Evolutionary conservation across 2,797 vertebrate genomes (phyloP).

Genomic region (Chelidonichthys spinosus): DNA sequence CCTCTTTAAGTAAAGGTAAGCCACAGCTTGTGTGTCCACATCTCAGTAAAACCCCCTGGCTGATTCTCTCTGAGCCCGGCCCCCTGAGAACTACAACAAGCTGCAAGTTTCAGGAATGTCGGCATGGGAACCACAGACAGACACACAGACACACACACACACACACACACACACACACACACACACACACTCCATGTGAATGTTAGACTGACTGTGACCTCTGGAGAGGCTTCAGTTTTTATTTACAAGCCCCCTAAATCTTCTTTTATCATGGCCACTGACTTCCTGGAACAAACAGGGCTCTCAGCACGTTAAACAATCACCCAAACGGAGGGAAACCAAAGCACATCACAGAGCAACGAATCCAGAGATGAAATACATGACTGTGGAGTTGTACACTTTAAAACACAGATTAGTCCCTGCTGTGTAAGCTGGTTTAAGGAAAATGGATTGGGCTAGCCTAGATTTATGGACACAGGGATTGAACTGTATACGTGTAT

Average conservation of each 20-base stretch:
- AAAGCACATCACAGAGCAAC: background rate
- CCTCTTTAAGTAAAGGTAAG: constrained; percentile 47
- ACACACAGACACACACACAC: background rate
- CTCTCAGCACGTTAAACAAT: constrained; percentile 14
- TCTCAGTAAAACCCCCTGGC: constrained; percentile 26
- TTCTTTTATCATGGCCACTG: constrained; percentile 2
- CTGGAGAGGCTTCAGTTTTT: constrained; percentile 16
- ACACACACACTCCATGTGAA: constrained; percentile 20
- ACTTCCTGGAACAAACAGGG: constrained; percentile 13
- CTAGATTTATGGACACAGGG: constrained; percentile 22
- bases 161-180: background rate
- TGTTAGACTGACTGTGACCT: constrained; percentile 38
- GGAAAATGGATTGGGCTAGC: constrained; percentile 38
- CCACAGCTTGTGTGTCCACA: constrained; percentile 40
- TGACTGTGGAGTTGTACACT: constrained; percentile 15
- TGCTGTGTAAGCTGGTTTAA: constrained; percentile 34
- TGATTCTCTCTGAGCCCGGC: constrained; percentile 32
- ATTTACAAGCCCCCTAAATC: constrained; percentile 34
- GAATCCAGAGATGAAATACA: constrained; percentile 2
- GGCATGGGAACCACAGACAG: constrained; percentile 45
- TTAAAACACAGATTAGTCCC: constrained; percentile 49
- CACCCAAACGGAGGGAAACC: background rate
- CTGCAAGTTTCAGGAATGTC: constrained; percentile 43
- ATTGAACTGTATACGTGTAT: constrained; percentile 13
- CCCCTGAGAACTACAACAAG: constrained; percentile 65